A percentile compares a stretch with the other conserved stretches of the same genome.
Conservation (phyloP, 2,888 invertebrate species). For the Plebejus argus region DNA sequence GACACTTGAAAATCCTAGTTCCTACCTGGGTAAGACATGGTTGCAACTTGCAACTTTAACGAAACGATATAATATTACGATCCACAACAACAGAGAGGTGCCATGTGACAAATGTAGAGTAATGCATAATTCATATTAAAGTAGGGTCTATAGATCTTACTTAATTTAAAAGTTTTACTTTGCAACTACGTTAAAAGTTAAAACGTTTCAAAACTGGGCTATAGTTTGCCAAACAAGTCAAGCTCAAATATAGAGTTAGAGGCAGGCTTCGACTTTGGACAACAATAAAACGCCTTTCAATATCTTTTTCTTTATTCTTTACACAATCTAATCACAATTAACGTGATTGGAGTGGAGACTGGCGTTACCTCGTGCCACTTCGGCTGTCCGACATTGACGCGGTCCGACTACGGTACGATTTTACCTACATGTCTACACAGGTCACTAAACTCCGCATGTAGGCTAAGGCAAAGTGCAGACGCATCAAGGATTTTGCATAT, state of each 20-base stretch:
- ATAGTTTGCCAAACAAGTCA: no score
- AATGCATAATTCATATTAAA: no score
- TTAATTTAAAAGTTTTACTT: no score
- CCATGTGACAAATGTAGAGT: no score
- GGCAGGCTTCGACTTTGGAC: not conserved
- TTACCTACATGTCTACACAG: conserved; percentile 17
- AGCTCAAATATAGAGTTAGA: not conserved
- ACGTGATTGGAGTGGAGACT: conserved; percentile 25
- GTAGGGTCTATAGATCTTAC: no score
- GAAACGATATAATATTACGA: no score
- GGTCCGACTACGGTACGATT: not conserved
- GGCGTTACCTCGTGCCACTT: conserved; percentile 41
- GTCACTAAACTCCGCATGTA: conserved; percentile 3
- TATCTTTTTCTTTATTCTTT: not conserved
- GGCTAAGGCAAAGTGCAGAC: conserved; percentile 25
- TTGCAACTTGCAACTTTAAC: no score
- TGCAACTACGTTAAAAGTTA: no score
- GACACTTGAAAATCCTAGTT: no score
- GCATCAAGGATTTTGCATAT: conserved; percentile 13
- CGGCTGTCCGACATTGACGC: conserved; percentile 37
- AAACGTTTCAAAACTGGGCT: no score
- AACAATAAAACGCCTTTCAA: not conserved
- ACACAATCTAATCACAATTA: conserved; percentile 22
- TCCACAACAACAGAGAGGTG: no score
- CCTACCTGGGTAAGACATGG: no score